Conservation (phyloP, 2,113 vertebrate genomes). For the Ciconia stormi region DNA sequence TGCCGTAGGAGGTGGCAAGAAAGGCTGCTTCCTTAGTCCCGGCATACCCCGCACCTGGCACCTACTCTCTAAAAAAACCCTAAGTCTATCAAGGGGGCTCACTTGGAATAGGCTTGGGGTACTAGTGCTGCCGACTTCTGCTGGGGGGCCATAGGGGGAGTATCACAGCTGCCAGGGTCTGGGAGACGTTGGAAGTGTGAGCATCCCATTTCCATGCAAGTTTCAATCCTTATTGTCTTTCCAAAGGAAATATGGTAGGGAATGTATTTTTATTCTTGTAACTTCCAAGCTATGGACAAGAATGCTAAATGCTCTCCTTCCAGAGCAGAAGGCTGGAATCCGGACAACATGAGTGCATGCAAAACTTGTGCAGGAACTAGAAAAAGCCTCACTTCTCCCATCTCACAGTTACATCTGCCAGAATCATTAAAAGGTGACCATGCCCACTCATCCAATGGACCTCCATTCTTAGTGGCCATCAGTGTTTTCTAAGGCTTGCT, state of each 20-base stretch:
- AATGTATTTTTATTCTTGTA: not conserved
- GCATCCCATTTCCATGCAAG: not conserved
- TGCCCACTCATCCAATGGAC: accelerated
- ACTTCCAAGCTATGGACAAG: not conserved
- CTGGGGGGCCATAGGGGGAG: accelerated
- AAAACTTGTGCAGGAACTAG: not conserved
- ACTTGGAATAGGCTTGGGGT: not conserved
- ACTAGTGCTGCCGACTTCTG: not conserved
- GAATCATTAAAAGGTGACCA: not conserved
- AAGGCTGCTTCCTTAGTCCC: no score
- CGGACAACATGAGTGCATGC: accelerated
- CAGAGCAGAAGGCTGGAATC: not conserved
- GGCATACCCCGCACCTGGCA: no score
- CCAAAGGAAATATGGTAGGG: not conserved
- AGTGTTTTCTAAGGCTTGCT: not conserved
- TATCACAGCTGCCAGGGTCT: not conserved
- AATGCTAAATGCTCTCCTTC: not conserved
- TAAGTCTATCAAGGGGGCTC: not conserved
- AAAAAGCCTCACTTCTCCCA: not conserved
- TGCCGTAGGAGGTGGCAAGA: not conserved
- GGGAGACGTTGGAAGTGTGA: not conserved
- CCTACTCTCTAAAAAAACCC: not conserved
- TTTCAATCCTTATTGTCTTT: not conserved
- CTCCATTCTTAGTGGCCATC: not conserved
- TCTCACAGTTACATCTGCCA: accelerated